Percentiles rank a stretch among this genome's conserved stretches.
Evolutionary conservation across 2,888 invertebrate genomes (phyloP).

Genomic region (Apotomis capreana): DNA sequence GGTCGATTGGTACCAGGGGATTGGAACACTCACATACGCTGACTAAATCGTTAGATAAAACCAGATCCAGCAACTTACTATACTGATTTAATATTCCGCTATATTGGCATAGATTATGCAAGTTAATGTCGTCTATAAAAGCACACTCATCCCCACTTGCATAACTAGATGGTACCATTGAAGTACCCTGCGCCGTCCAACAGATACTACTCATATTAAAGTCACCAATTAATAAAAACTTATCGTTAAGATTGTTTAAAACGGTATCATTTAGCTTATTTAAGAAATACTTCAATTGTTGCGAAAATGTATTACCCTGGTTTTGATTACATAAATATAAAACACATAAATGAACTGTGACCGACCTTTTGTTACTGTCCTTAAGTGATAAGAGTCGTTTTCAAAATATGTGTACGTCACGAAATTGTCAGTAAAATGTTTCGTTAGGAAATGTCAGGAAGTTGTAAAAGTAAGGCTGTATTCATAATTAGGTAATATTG

Average conservation of each 20-base stretch:
- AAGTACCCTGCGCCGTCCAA: not conserved
- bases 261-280: not conserved
- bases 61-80: slow-evolving; percentile 37
- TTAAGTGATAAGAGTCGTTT: no score
- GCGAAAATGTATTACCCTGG: no score
- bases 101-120: slow-evolving; percentile 13
- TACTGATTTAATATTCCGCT: slow-evolving; percentile 4
- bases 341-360: no score
- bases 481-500: no score
- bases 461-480: no score
- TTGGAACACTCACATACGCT: slow-evolving; percentile 4
- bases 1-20: no score
- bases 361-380: no score
- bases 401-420: no score
- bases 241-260: slow-evolving; percentile 5
- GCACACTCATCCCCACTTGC: slow-evolving; percentile 4
- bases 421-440: no score
- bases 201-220: slow-evolving; percentile 1
- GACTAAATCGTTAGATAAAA: slow-evolving; percentile 24
- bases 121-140: slow-evolving; percentile 3
- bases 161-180: not conserved
- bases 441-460: no score
- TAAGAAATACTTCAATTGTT: no score
- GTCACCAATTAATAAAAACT: not conserved
- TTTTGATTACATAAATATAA: not conserved